A percentile compares a stretch with the other conserved stretches of the same genome.
Conservation (phyloP, 2,113 vertebrate species). For the Entosphenus tridentatus region DNA sequence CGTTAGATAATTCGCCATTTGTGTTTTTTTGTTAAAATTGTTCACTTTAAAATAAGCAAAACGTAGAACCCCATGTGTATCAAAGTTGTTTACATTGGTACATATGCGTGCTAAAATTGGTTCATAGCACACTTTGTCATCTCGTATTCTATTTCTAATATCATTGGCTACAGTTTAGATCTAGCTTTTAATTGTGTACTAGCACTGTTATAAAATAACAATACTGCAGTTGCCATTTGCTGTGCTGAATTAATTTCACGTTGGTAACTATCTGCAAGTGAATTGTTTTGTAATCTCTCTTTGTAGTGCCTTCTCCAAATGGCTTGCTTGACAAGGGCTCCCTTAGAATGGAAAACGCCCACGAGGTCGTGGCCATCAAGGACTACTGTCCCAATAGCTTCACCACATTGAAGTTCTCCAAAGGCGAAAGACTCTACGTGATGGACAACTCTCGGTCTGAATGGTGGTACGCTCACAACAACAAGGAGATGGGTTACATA, state of each 20-base stretch:
- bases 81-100: no score
- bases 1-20: no score
- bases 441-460: constrained; percentile 66
- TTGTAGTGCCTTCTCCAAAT: constrained; percentile 72
- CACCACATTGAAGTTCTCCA: constrained; percentile 81
- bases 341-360: constrained; percentile 45
- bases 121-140: background rate
- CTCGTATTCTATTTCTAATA: background rate
- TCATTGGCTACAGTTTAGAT: rapidly evolving
- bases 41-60: no score
- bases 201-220: constrained; percentile 3
- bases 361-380: constrained; percentile 75
- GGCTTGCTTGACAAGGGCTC: constrained; percentile 52
- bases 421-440: constrained; percentile 74
- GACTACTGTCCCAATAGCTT: constrained; percentile 85
- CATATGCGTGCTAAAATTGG: background rate
- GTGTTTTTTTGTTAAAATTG: no score
- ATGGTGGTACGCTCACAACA: constrained; percentile 98
- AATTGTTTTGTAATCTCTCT: constrained; percentile 12
- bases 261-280: constrained; percentile 6
- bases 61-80: no score
- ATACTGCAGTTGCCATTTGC: background rate
- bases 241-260: background rate
- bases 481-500: constrained; percentile 90
- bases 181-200: background rate